Evolutionary conservation across 1,140 invertebrate genomes (phyloP).

Genomic region (Macrocentrus cingulum): DNA sequence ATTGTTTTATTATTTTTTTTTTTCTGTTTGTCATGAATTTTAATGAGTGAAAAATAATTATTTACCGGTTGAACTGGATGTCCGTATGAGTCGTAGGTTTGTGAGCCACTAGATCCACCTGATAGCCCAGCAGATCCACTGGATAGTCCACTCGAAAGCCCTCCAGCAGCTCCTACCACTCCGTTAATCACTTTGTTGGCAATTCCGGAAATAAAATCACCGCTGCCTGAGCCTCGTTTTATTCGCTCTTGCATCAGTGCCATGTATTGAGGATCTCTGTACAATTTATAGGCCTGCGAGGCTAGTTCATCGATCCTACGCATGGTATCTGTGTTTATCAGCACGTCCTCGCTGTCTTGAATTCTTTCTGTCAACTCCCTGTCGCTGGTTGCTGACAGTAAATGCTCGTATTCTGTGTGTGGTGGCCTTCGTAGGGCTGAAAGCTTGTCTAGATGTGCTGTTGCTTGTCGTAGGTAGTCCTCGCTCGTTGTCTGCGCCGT

Average conservation of each 20-base stretch:
- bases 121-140: conserved; percentile 28
- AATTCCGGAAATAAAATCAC: conserved; percentile 45
- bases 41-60: neutral
- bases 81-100: conserved; percentile 35
- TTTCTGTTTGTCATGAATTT: neutral
- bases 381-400: neutral
- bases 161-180: conserved; percentile 44
- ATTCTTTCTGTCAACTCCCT: neutral
- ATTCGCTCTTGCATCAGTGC: conserved; percentile 43
- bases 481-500: conserved; percentile 29
- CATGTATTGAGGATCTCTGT: conserved; percentile 37
- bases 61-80: conserved; percentile 25
- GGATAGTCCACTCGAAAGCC: conserved; percentile 39
- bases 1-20: too few relatives aligned
- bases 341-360: neutral
- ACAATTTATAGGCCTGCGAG: conserved; percentile 31
- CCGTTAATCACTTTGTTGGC: conserved; percentile 47
- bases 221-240: conserved; percentile 35
- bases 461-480: conserved; percentile 37
- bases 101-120: conserved; percentile 21
- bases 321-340: conserved; percentile 25
- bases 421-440: conserved; percentile 38
- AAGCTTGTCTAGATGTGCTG: conserved; percentile 49
- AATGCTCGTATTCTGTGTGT: neutral
- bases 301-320: conserved; percentile 33